Conservation (phyloP, 2,113 vertebrate species). For the Psilopsiagon aymara region DNA sequence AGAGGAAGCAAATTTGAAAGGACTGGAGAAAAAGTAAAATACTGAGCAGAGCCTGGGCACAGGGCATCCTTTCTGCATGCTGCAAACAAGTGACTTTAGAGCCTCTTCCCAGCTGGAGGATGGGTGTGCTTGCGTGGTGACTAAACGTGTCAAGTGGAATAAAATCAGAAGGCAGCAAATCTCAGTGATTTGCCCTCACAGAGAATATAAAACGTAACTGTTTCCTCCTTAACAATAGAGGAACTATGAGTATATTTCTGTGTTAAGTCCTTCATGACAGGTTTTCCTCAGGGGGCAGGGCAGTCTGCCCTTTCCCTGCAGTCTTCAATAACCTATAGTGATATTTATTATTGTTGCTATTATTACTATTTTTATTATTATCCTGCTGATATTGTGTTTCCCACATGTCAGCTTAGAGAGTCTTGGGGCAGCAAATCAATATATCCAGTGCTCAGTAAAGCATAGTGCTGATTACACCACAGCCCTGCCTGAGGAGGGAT, state of each 20-base stretch:
- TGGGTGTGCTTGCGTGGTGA: not conserved
- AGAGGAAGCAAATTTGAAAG: not conserved
- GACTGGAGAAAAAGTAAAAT: not conserved
- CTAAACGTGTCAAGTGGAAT: not conserved
- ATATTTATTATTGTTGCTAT: not conserved
- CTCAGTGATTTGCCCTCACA: not conserved
- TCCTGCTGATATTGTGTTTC: not conserved
- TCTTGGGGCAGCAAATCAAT: not conserved
- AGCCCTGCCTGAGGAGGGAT: not conserved
- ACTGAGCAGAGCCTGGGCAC: not conserved
- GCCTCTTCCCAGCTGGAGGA: not conserved
- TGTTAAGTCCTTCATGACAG: not conserved
- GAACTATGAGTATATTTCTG: not conserved
- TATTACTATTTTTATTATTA: not conserved
- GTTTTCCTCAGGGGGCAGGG: not conserved
- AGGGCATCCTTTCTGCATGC: not conserved
- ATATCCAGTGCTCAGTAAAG: not conserved
- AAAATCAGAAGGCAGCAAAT: not conserved
- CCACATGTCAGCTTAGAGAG: not conserved
- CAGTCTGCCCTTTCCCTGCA: not conserved
- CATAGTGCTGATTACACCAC: fast-evolving
- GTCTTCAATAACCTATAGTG: not conserved
- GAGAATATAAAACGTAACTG: not conserved
- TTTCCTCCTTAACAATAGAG: not conserved
- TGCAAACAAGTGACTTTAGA: not conserved